Evolutionary conservation across 2,113 vertebrate genomes (phyloP), one percentile per base, ranked within the genome.

Genomic region (Rhinolophus ferrumequinum): DNA sequence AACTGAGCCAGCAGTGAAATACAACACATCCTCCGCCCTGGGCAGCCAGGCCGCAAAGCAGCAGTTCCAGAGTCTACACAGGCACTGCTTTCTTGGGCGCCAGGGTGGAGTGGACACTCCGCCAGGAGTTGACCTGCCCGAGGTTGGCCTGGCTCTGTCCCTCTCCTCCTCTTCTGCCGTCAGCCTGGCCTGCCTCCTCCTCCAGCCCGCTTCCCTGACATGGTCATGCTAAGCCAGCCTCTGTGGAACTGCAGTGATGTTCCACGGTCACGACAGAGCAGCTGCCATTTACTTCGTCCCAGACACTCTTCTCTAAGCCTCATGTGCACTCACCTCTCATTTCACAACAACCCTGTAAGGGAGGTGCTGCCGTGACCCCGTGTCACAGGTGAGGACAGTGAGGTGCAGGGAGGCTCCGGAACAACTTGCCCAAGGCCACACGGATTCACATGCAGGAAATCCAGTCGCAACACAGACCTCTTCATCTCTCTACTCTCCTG

Each of bases 181-280:
- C 14, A 8, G 21, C 41, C 4, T 5, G 22, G 4, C 0, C 9
- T 4, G 14, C 10, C 56, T 22, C 6, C 24, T 18, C 24, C 64
- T 18, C 41, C 13, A 26, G 38, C 7, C 66, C 16, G 2, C 8
- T 22, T 67, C 21, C 50, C 81, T 13, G 0, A 28, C 41, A 4
- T 0, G 0, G 8, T 35, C 50, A 6, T 24, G 0, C 56, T 15
- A 4, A 33, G 22, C 22, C 12, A 0, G 24, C 82, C 9, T 1
- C 77, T 69, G 52, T 19, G 0, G 1, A 24, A 33, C 87, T 8
- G 3, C 56, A 0, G 15, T 12, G 14, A 21, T 16, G 14, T 52
- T 52, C 44, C 69, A 9, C 1, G 0, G 9, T 28, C 24, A 16
- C 24, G 5, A 19, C 33, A 11, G 6, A 28, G 54, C 1, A 38